Conservation (phyloP, 2,888 invertebrate species). For the Tubiluchus corallicola region DNA sequence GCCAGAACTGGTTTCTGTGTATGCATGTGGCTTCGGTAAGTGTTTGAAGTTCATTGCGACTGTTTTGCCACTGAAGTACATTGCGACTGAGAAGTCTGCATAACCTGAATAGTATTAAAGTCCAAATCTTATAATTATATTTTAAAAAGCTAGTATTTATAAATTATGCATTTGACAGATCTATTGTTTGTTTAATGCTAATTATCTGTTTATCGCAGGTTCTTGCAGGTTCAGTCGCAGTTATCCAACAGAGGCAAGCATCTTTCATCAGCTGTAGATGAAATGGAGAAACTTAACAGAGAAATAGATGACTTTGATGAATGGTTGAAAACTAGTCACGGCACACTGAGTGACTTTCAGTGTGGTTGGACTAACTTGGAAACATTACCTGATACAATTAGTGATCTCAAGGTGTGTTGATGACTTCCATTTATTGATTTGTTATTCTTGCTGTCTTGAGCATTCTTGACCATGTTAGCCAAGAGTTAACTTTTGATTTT, state of each 20-base stretch:
- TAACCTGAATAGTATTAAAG: too few species aligned
- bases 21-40: too few species aligned
- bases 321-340: neutral
- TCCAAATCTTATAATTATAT: too few species aligned
- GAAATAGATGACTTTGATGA: conserved; percentile 9
- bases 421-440: neutral
- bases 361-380: neutral
- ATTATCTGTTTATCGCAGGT: too few species aligned
- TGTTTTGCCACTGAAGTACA: too few species aligned
- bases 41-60: too few species aligned
- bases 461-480: neutral
- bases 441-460: neutral
- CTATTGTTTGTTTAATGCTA: neutral
- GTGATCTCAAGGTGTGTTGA: neutral
- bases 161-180: too few species aligned
- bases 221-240: too few species aligned
- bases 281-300: conserved; percentile 7
- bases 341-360: neutral
- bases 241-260: neutral
- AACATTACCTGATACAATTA: neutral
- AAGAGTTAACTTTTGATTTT: neutral
- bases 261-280: neutral
- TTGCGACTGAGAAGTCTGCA: too few species aligned
- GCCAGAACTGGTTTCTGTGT: too few species aligned
- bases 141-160: too few species aligned